Evolutionary conservation across 2,797 vertebrate species (phyloP).

Genomic region (Sarcoramphus papa): DNA sequence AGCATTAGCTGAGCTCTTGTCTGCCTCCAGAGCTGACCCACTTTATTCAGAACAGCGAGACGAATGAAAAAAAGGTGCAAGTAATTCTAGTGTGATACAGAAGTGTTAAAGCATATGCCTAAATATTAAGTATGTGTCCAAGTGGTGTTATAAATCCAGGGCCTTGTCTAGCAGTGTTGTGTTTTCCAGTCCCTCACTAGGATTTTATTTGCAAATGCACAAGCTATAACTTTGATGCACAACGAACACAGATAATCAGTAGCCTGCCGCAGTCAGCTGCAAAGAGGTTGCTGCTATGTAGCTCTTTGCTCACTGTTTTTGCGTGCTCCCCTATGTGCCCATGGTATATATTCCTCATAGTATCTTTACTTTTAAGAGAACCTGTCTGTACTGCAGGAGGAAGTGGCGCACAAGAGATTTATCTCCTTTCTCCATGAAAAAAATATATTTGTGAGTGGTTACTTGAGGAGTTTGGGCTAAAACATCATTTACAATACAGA

Average conservation of each 20-base stretch:
- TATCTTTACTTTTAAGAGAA: neutral
- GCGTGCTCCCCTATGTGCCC: neutral
- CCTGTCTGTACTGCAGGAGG: neutral
- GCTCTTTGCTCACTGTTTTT: neutral
- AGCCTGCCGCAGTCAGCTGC: neutral
- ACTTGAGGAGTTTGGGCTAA: neutral
- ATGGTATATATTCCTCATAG: neutral
- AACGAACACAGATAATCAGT: neutral
- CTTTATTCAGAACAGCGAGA: neutral
- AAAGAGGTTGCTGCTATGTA: neutral
- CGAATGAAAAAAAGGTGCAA: neutral
- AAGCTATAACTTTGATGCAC: neutral
- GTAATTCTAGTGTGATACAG: neutral
- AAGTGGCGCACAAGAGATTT: neutral
- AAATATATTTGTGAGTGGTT: neutral
- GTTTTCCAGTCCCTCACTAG: neutral
- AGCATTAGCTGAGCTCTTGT: neutral
- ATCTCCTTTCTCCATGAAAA: neutral
- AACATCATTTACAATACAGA: neutral
- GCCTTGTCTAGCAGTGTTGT: neutral
- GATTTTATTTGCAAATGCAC: neutral
- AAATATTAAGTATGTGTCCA: neutral
- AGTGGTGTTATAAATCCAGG: neutral
- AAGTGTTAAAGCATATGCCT: neutral
- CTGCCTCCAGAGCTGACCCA: neutral